phyloP scores from a whole-genome alignment of 2,113 vertebrate species.

The Chaenogobius annularis region DNA sequence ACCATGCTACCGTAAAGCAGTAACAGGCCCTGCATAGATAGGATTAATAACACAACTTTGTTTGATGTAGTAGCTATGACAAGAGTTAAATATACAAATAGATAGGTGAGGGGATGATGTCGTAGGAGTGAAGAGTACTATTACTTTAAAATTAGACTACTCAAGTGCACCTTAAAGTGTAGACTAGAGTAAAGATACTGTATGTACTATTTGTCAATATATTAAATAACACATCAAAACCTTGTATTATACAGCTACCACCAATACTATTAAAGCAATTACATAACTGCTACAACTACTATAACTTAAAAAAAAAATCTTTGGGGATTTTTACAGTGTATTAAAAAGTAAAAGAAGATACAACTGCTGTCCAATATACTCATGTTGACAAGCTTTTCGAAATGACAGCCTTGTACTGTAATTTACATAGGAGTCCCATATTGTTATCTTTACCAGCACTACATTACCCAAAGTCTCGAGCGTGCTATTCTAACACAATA shows the following conservation, averaged over 20 bases:
- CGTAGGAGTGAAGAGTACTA: background rate
- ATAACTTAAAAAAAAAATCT: too few relatives aligned
- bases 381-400: conserved; percentile 9
- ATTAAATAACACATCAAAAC: background rate
- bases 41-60: conserved; percentile 39
- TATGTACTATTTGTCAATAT: background rate
- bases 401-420: conserved; percentile 39
- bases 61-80: conserved; percentile 58
- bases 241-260: background rate
- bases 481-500: conserved; percentile 74
- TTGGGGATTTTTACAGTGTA: too few relatives aligned
- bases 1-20: conserved; percentile 52
- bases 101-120: too few relatives aligned
- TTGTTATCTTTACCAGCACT: conserved; percentile 70
- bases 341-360: too few relatives aligned
- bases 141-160: conserved; percentile 3
- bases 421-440: conserved; percentile 56
- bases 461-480: conserved; percentile 76
- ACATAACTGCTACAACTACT: too few relatives aligned
- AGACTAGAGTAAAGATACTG: background rate
- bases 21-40: conserved; percentile 60
- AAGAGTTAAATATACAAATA: conserved; percentile 24
- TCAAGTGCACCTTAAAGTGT: background rate
- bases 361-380: background rate
- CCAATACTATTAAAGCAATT: too few relatives aligned